Evolutionary conservation across 2,113 vertebrate species (phyloP).

Genomic region (Sander vitreus): DNA sequence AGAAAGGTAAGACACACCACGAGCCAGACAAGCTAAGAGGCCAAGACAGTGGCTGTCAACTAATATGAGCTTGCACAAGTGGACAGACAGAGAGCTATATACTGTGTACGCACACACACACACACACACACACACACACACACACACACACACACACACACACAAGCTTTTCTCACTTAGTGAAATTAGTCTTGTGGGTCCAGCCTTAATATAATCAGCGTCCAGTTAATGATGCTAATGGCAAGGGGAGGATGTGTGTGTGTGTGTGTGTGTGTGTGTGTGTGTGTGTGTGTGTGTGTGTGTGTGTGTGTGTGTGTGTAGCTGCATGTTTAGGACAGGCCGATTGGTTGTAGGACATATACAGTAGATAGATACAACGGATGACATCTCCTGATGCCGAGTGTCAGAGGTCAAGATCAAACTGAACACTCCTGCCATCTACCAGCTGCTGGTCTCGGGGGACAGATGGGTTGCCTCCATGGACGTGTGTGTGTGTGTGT

Average conservation of each 20-base stretch:
- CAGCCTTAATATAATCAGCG: conserved; percentile 67
- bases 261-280: conserved; percentile 12
- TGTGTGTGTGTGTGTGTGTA: conserved; percentile 31
- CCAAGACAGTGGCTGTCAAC: conserved; percentile 12
- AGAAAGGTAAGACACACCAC: not conserved
- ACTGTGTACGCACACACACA: conserved; percentile 3
- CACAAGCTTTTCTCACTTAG: conserved; percentile 60
- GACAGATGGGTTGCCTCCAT: conserved; percentile 62
- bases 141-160: not conserved
- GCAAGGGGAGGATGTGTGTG: conserved; percentile 14
- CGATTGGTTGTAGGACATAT: conserved; percentile 37
- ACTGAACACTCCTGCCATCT: conserved; percentile 23
- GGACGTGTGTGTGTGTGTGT: not conserved
- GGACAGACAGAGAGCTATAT: conserved; percentile 18
- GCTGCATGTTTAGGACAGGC: conserved; percentile 29
- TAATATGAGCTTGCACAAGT: conserved; percentile 22
- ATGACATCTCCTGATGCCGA: conserved; percentile 14
- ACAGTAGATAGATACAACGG: conserved; percentile 24
- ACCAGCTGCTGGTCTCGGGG: conserved; percentile 60
- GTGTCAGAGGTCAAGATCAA: conserved; percentile 53
- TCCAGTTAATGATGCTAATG: conserved; percentile 75
- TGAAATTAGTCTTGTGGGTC: conserved; percentile 72
- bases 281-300: conserved; percentile 32
- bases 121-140: conserved; percentile 6
- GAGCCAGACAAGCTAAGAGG: conserved; percentile 11